phyloP scores from a whole-genome alignment of 2,113 vertebrate species.

The Cinclus cinclus region DNA sequence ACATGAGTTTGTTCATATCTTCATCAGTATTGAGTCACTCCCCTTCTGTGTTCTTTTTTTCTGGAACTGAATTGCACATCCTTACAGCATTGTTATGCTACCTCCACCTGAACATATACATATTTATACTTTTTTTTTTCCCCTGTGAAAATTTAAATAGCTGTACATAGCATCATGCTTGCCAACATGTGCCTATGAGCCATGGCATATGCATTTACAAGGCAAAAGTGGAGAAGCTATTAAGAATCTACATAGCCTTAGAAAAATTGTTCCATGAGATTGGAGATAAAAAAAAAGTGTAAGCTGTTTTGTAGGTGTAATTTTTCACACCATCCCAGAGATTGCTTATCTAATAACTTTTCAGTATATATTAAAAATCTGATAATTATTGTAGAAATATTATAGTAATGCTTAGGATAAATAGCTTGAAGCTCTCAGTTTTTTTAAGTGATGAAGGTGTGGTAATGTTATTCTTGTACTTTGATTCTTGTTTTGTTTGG shows the following conservation, averaged over 20 bases:
- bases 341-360: not conserved
- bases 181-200: not conserved
- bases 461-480: not conserved
- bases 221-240: not conserved
- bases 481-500: not conserved
- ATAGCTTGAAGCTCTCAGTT: not conserved
- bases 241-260: not conserved
- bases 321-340: not conserved
- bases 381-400: not conserved
- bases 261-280: not conserved
- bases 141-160: not conserved
- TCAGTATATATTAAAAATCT: not conserved
- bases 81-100: not conserved
- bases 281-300: not conserved
- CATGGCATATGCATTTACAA: not conserved
- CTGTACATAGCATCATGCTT: not conserved
- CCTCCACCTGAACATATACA: rapidly evolving
- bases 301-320: not conserved
- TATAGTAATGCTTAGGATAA: not conserved
- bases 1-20: not conserved
- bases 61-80: not conserved
- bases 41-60: not conserved
- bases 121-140: not conserved
- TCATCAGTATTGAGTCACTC: not conserved
- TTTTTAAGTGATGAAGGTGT: not conserved